A percentile compares a stretch with the other conserved stretches of the same genome.
These are phyloP conservation scores for Lasioglossum morio DNA, from an alignment of 2,888 invertebrate species.

Conservation along the genomic window DNA sequence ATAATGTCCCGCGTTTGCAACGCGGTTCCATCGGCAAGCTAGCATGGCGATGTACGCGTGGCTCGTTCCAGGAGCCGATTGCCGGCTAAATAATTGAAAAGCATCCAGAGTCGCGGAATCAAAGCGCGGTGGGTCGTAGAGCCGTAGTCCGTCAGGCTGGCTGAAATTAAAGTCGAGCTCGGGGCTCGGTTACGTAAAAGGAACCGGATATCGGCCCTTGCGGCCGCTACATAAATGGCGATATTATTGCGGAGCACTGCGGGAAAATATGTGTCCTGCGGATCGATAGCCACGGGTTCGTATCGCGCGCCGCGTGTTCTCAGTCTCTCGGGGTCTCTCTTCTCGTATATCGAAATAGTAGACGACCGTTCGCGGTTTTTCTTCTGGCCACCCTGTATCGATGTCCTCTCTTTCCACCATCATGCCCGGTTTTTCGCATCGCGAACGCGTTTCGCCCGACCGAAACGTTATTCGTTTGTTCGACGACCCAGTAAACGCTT, in stretches of 20 bases:
- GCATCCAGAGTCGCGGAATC: constrained; percentile 1
- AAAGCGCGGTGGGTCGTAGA: background rate
- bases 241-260: constrained; percentile 53
- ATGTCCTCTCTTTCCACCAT: constrained; percentile 1
- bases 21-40: background rate
- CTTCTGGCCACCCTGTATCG: constrained; percentile 31
- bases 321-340: constrained; percentile 10
- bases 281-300: constrained; percentile 48
- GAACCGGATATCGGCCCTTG: constrained; percentile 48
- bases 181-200: constrained; percentile 48
- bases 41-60: background rate
- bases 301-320: background rate
- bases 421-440: constrained; percentile 20
- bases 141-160: background rate
- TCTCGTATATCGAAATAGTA: constrained; percentile 61
- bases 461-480: background rate
- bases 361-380: constrained; percentile 53
- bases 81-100: constrained; percentile 28
- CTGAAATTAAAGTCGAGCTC: constrained; percentile 30
- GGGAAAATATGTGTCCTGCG: constrained; percentile 49
- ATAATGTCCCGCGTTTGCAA: background rate
- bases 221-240: constrained; percentile 54
- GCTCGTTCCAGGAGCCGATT: background rate
- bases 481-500: background rate
- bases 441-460: background rate